A percentile compares a stretch with the other conserved stretches of the same genome.
phyloP scores from a whole-genome alignment of 2,797 vertebrate genomes.

The Microcaecilia unicolor region DNA sequence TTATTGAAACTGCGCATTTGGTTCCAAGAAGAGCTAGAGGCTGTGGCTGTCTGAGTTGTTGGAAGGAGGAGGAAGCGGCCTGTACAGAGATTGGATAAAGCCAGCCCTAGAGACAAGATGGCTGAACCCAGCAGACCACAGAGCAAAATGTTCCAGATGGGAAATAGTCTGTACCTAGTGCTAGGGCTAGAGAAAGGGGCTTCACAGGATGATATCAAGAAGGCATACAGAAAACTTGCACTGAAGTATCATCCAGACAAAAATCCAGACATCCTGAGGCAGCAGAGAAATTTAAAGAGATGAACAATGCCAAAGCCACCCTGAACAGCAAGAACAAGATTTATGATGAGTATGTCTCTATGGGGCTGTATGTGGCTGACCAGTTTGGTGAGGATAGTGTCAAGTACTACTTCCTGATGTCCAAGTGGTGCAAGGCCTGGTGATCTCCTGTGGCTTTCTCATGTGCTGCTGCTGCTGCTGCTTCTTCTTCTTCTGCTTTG shows the following conservation, averaged over 20 bases:
- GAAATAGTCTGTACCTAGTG: constrained; percentile 75
- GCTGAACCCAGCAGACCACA: constrained; percentile 58
- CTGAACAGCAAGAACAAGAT: constrained; percentile 78
- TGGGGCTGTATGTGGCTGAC: constrained; percentile 85
- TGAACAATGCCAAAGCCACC: too few species aligned
- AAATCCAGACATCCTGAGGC: too few species aligned
- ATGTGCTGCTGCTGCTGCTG: constrained; percentile 85
- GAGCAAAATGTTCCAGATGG: constrained; percentile 73
- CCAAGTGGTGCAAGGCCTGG: constrained; percentile 83
- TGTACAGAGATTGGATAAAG: too few species aligned
- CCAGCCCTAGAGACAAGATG: constrained; percentile 65
- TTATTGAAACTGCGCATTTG: too few species aligned
- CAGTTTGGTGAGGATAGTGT: constrained; percentile 89
- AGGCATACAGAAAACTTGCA: constrained; percentile 89
- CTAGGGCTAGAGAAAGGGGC: constrained; percentile 84
- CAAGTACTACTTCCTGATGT: constrained; percentile 84
- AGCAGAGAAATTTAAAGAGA: too few species aligned
- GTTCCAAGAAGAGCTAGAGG: too few species aligned
- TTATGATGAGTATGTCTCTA: constrained; percentile 82
- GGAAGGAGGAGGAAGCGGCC: too few species aligned
- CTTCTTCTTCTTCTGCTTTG: constrained; percentile 86
- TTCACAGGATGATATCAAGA: constrained; percentile 78
- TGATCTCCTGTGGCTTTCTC: constrained; percentile 62
- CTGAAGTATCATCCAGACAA: too few species aligned
- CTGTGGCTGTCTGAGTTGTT: too few species aligned